Evolutionary conservation across 2,797 vertebrate genomes (phyloP), one percentile per base, ranked within the genome.

Genomic region (Syngnathus rostellatus): DNA sequence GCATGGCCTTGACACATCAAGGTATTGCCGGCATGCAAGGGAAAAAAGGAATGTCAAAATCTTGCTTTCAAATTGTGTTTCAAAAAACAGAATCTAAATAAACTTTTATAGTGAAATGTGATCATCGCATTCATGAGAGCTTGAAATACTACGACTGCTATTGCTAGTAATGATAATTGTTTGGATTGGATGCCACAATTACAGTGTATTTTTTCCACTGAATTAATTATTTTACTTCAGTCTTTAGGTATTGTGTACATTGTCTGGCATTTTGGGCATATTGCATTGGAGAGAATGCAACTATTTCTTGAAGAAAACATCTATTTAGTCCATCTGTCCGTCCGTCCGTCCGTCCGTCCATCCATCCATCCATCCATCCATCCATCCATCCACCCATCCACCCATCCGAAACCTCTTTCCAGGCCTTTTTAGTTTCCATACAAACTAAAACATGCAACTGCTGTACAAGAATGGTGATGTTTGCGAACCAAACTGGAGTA

Each of bases 21-120:
- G 40, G 10, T 43, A 62, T 43, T 62, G 39, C n/a, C 60, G 39
- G 60, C 65, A 53, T 23, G 40, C 40, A 23, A 23, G 40, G 9
- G n/a, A 62, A 43, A 48, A 16, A 48, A 23, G n/a, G 39, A 79
- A 72, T 74, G 74, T 78, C 65, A 63, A 68, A 0, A 37, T 64
- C 3, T 45, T 61, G 9, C n/a, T 43, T 43, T n/a, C 55, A 60
- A n/a, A 40, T 40, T 5, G 19, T 40, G 8, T 10, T 60, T 40
- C 19, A 60, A 21, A 37, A n/a, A 60, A 10, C 16, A 6, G 31
- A 12, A 10, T 31, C 16, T 40, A 9, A 53, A 53, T 40, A 59
- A 31, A 8, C 6, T 39, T 58, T 19, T 17, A 37, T 8, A 38
- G 16, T 39, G 37, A 38, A 39, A 21, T 54, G 21, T 23, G 9